Conservation (phyloP, 2,113 vertebrate species). For the Holacanthus passer region DNA sequence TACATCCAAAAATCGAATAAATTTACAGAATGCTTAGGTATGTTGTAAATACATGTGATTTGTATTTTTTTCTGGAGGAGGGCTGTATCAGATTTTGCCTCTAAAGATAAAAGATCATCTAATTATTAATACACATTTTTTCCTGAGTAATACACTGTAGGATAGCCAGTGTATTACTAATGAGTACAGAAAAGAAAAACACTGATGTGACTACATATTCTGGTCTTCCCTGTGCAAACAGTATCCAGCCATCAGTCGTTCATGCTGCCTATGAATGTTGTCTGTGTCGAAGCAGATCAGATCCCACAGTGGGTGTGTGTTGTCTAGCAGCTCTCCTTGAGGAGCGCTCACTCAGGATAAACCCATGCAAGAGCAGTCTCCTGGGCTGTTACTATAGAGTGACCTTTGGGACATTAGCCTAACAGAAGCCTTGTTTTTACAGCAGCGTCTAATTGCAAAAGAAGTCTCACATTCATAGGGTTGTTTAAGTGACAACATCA, state of each 20-base stretch:
- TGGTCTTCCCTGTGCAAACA: background rate
- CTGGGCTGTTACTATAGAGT: conserved; percentile 85
- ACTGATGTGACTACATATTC: background rate
- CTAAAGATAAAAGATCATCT: background rate
- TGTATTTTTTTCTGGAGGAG: background rate
- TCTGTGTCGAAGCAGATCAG: background rate
- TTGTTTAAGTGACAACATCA: conserved; percentile 4
- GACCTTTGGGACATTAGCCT: conserved; percentile 80
- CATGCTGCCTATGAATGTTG: background rate
- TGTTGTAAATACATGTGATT: background rate
- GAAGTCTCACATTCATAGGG: background rate
- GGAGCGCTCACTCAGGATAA: conserved; percentile 71
- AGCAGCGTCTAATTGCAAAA: conserved; percentile 53
- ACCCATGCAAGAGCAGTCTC: conserved; percentile 77
- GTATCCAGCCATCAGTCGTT: background rate
- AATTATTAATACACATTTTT: background rate
- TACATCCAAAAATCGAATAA: background rate
- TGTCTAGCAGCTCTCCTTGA: conserved; percentile 69
- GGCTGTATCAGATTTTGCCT: background rate
- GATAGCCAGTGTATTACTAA: background rate
- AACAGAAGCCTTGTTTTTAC: conserved; percentile 79
- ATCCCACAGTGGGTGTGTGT: conserved; percentile 3
- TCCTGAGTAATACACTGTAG: background rate
- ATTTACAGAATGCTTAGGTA: background rate
- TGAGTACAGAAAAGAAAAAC: background rate